phyloP scores from a whole-genome alignment of 1,140 invertebrate genomes.

The Monomorium pharaonis region DNA sequence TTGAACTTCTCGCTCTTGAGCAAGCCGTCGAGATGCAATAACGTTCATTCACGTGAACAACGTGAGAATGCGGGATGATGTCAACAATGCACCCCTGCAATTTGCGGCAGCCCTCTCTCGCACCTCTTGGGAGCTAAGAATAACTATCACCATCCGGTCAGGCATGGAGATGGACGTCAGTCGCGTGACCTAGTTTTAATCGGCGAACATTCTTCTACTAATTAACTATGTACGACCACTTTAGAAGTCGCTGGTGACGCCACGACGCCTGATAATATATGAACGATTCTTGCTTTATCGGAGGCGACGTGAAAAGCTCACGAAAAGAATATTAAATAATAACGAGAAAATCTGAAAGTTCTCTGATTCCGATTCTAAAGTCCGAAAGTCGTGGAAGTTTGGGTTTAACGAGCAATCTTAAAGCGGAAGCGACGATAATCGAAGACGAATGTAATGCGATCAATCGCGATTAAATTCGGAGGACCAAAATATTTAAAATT shows the following conservation, averaged over 20 bases:
- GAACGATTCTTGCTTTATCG: slow-evolving; percentile 32
- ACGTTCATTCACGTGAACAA: slow-evolving; percentile 58
- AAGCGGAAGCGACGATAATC: slow-evolving; percentile 2
- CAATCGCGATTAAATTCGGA: not conserved
- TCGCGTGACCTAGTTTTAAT: slow-evolving; percentile 75
- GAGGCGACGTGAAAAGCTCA: slow-evolving; percentile 1
- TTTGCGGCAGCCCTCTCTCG: slow-evolving; percentile 16
- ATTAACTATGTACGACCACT: slow-evolving; percentile 68
- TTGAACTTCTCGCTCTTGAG: slow-evolving; percentile 42
- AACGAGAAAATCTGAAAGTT: slow-evolving; percentile 36
- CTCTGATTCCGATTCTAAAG: not conserved
- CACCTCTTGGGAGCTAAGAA: slow-evolving; percentile 62
- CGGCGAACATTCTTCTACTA: slow-evolving; percentile 69
- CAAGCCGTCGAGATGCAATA: slow-evolving; percentile 19
- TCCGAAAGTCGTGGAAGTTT: not conserved
- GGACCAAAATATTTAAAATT: not conserved
- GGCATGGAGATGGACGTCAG: slow-evolving; percentile 66
- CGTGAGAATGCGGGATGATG: slow-evolving; percentile 16
- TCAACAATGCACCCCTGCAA: slow-evolving; percentile 46
- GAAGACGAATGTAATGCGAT: not conserved
- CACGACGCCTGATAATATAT: slow-evolving; percentile 41
- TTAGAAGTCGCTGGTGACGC: slow-evolving; percentile 44
- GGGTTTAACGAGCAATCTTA: slow-evolving; percentile 18
- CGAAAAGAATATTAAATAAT: slow-evolving; percentile 41
- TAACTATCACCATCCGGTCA: slow-evolving; percentile 71